phyloP scores from a whole-genome alignment of 1,140 invertebrate genomes.

The Vanessa atalanta region DNA sequence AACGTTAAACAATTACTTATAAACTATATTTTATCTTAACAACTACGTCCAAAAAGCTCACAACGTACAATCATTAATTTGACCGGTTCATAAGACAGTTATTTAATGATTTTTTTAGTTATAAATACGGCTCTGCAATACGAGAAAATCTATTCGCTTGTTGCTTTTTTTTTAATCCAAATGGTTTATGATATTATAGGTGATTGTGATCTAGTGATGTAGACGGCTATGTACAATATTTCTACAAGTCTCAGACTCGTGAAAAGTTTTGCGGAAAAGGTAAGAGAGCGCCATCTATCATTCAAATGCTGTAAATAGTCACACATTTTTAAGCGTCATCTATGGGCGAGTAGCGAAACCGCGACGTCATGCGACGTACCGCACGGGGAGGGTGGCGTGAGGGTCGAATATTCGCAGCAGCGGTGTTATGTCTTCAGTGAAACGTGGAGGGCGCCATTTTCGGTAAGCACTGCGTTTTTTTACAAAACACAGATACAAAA shows the following conservation, averaged over 20 bases:
- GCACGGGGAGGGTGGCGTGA: conserved; percentile 74
- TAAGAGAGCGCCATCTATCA: conserved; percentile 56
- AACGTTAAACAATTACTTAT: not conserved
- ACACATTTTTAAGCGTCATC: conserved; percentile 73
- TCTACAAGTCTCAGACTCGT: conserved; percentile 13
- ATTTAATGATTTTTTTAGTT: conserved; percentile 9
- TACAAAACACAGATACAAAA: conserved; percentile 58
- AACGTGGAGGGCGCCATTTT: conserved; percentile 86
- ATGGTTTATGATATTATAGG: conserved; percentile 4
- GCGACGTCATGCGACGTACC: conserved; percentile 76
- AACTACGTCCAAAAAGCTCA: not conserved
- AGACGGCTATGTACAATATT: conserved; percentile 28
- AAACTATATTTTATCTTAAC: not conserved
- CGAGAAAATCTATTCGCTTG: not conserved
- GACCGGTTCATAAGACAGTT: not conserved
- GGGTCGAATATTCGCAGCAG: conserved; percentile 88
- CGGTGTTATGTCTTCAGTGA: conserved; percentile 88
- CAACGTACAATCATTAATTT: not conserved
- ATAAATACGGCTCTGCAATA: conserved; percentile 9
- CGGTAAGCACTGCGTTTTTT: conserved; percentile 82
- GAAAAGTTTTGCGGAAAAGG: conserved; percentile 12
- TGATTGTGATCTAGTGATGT: conserved; percentile 9
- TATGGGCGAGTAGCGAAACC: conserved; percentile 53
- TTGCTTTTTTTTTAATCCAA: not conserved
- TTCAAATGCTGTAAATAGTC: conserved; percentile 47